phyloP scores from a whole-genome alignment of 2,888 invertebrate species.

The Torymus tubicola region DNA sequence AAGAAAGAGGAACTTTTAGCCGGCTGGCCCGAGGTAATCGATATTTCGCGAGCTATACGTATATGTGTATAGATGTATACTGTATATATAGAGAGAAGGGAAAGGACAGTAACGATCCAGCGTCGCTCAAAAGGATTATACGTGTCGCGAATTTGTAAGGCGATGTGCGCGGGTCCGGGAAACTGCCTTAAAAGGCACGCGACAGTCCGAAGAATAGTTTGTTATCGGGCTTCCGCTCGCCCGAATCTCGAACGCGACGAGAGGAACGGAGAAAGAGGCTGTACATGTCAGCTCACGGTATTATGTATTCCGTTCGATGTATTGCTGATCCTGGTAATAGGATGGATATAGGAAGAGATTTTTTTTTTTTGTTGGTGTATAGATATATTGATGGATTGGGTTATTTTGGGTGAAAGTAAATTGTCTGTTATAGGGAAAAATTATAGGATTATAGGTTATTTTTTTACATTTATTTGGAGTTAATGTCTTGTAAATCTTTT shows the following conservation, averaged over 20 bases:
- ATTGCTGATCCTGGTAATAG: too few relatives aligned
- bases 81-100: not conserved
- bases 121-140: not conserved
- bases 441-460: too few relatives aligned
- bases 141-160: slow-evolving; percentile 15
- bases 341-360: too few relatives aligned
- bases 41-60: slow-evolving; percentile 2
- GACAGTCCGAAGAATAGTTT: slow-evolving; percentile 25
- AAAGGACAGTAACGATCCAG: not conserved
- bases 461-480: too few relatives aligned
- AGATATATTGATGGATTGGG: too few relatives aligned
- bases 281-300: not conserved
- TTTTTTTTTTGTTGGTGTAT: too few relatives aligned
- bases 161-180: too few relatives aligned
- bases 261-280: not conserved
- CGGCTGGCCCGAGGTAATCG: not conserved
- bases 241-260: not conserved
- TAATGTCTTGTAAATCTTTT: too few relatives aligned
- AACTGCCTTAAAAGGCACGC: not conserved
- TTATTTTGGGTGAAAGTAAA: too few relatives aligned
- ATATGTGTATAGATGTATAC: too few relatives aligned
- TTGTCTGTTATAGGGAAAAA: too few relatives aligned
- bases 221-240: slow-evolving; percentile 6
- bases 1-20: not conserved
- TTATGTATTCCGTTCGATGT: too few relatives aligned